A percentile compares a stretch with the other conserved stretches of the same genome.
Evolutionary conservation across 2,113 vertebrate genomes (phyloP).

Genomic region (Grammomys surdaster): DNA sequence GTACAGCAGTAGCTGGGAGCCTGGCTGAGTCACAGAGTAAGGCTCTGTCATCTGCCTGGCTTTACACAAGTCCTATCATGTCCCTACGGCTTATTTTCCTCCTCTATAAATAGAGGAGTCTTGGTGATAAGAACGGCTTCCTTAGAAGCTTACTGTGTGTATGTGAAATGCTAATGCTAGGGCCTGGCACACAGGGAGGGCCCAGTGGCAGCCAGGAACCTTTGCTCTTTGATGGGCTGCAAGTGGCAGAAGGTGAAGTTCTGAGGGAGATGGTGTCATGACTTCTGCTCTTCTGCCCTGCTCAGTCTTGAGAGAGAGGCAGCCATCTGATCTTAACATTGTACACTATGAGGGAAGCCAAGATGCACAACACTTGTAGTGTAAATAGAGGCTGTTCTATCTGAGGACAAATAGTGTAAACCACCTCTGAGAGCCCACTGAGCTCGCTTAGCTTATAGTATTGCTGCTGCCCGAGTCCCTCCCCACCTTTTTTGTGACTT

Average conservation of each 20-base stretch:
- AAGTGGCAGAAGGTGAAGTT: neutral
- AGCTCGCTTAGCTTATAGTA: neutral
- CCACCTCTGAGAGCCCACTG: fast-evolving
- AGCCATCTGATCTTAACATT: neutral
- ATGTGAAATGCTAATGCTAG: neutral
- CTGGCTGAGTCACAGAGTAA: neutral
- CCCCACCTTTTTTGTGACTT: neutral
- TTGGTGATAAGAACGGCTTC: neutral
- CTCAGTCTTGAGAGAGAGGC: neutral
- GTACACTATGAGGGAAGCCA: fast-evolving
- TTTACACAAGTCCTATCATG: neutral
- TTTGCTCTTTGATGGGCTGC: fast-evolving
- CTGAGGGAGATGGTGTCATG: fast-evolving
- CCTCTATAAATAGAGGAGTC: neutral
- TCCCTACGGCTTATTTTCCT: neutral
- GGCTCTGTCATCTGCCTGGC: neutral
- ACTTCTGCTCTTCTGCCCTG: neutral
- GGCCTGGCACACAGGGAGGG: fast-evolving
- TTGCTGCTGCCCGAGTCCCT: neutral
- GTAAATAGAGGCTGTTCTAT: neutral
- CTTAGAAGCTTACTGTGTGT: fast-evolving
- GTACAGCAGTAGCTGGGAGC: neutral
- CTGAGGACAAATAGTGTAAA: too few species aligned
- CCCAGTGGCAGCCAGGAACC: fast-evolving
- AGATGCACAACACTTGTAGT: neutral